Conservation (phyloP, 2,888 invertebrate genomes). For the Nomada hirtipes region DNA sequence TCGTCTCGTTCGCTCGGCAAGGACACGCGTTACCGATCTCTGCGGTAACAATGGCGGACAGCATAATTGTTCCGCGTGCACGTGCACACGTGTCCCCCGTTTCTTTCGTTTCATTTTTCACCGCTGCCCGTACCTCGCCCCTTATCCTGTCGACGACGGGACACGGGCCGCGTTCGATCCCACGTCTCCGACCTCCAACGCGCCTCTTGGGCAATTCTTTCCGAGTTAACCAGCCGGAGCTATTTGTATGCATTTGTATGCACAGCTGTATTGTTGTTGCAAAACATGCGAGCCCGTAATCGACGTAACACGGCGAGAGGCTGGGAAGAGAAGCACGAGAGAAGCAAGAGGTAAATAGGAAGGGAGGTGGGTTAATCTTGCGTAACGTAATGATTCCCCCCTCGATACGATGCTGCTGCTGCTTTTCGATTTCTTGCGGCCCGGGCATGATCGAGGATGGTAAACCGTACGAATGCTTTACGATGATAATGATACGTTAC, state of each 20-base stretch:
- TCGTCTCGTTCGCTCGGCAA: slow-evolving; percentile 57
- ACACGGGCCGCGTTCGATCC: slow-evolving; percentile 57
- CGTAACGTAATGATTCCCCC: slow-evolving; percentile 66
- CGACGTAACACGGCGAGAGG: slow-evolving; percentile 64
- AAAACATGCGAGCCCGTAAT: slow-evolving; percentile 73
- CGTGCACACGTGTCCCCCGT: slow-evolving; percentile 26
- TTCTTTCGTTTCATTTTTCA: slow-evolving; percentile 12
- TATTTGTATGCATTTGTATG: slow-evolving; percentile 68
- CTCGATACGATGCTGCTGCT: background rate
- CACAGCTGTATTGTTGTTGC: slow-evolving; percentile 76
- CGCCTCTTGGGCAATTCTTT: slow-evolving; percentile 69
- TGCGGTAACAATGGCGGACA: slow-evolving; percentile 69
- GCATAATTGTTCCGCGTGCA: slow-evolving; percentile 69
- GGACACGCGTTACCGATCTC: slow-evolving; percentile 68
- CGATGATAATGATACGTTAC: slow-evolving; percentile 62
- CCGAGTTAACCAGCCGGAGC: slow-evolving; percentile 53
- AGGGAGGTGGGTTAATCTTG: slow-evolving; percentile 67
- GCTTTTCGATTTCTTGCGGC: slow-evolving; percentile 60
- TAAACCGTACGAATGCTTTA: slow-evolving; percentile 56
- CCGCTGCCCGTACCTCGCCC: background rate
- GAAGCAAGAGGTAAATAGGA: background rate
- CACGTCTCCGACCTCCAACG: slow-evolving; percentile 73
- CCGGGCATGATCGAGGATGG: slow-evolving; percentile 54
- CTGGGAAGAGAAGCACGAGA: background rate
- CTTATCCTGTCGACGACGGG: slow-evolving; percentile 32